Evolutionary conservation across 2,113 vertebrate genomes (phyloP).

Genomic region (Todiramphus chloris): DNA sequence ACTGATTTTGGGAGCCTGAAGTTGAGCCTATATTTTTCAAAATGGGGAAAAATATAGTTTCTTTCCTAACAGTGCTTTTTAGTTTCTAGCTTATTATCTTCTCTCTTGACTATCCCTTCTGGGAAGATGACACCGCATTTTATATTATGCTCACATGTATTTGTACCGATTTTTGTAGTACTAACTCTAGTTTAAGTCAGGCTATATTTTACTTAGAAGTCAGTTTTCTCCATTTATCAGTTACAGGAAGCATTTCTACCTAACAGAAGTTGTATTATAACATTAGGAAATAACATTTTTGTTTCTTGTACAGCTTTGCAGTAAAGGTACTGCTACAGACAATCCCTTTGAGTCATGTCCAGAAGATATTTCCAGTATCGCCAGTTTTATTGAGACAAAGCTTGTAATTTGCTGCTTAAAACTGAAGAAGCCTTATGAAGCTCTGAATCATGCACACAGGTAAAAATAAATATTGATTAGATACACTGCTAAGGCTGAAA

Average conservation of each 20-base stretch:
- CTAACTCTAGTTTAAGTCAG: background rate
- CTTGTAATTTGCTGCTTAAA: constrained; percentile 75
- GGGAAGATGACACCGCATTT: background rate
- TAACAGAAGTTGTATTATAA: background rate
- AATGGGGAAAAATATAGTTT: background rate
- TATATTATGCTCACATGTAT: background rate
- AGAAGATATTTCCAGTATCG: constrained; percentile 71
- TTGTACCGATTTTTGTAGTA: background rate
- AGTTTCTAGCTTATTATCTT: background rate
- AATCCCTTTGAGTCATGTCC: constrained; percentile 61
- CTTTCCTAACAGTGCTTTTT: background rate
- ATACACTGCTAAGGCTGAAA: background rate
- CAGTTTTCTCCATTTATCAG: background rate
- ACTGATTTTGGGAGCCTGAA: background rate
- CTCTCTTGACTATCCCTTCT: background rate
- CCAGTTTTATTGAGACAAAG: constrained; percentile 76
- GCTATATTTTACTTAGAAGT: background rate
- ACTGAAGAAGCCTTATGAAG: constrained; percentile 71
- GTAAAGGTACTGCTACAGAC: constrained; percentile 66
- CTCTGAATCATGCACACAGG: constrained; percentile 77
- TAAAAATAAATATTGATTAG: constrained; percentile 56
- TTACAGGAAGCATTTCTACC: background rate
- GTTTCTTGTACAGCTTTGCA: constrained; percentile 69
- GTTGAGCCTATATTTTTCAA: background rate
- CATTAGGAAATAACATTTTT: background rate